phyloP scores from a whole-genome alignment of 2,113 vertebrate genomes.

The Phyllopteryx taeniolatus region DNA sequence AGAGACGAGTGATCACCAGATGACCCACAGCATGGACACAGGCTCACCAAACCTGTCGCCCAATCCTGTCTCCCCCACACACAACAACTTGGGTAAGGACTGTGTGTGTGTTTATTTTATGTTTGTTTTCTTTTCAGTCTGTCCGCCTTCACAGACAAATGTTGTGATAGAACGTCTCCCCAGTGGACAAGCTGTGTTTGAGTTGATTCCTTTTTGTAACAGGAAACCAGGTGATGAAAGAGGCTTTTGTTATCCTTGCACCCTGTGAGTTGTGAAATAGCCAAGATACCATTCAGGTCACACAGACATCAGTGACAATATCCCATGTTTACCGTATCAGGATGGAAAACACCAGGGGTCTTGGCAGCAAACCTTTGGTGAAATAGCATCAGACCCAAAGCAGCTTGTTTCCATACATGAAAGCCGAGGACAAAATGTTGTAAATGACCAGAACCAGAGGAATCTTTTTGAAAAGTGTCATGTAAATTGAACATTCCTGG shows the following conservation, averaged over 20 bases:
- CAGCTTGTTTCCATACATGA: slow-evolving; percentile 37
- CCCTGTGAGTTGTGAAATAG: slow-evolving; percentile 35
- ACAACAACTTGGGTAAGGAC: slow-evolving; percentile 90
- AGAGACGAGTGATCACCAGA: slow-evolving; percentile 96
- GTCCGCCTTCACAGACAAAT: slow-evolving; percentile 39
- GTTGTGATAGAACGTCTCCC: slow-evolving; percentile 20
- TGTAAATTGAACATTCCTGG: slow-evolving; percentile 57
- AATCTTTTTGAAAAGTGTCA: slow-evolving; percentile 46
- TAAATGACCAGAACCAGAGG: slow-evolving; percentile 50
- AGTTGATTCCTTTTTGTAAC: slow-evolving; percentile 44
- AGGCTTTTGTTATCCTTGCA: slow-evolving; percentile 56
- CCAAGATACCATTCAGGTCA: slow-evolving; percentile 41
- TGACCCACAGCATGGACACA: slow-evolving; percentile 98
- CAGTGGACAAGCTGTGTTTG: slow-evolving; percentile 46
- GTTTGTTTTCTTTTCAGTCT: slow-evolving; percentile 35
- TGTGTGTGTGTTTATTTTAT: slow-evolving; percentile 10
- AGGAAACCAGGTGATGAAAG: slow-evolving; percentile 67
- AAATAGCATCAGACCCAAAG: slow-evolving; percentile 48
- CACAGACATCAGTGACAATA: slow-evolving; percentile 59
- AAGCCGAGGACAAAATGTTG: slow-evolving; percentile 30
- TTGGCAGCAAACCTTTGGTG: slow-evolving; percentile 28
- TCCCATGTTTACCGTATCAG: slow-evolving; percentile 60
- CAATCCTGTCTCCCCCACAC: slow-evolving; percentile 93
- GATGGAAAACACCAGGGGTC: slow-evolving; percentile 41
- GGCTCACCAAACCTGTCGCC: slow-evolving; percentile 96